Conservation (phyloP, 2,888 invertebrate species). For the Drosophila kanekoi region DNA sequence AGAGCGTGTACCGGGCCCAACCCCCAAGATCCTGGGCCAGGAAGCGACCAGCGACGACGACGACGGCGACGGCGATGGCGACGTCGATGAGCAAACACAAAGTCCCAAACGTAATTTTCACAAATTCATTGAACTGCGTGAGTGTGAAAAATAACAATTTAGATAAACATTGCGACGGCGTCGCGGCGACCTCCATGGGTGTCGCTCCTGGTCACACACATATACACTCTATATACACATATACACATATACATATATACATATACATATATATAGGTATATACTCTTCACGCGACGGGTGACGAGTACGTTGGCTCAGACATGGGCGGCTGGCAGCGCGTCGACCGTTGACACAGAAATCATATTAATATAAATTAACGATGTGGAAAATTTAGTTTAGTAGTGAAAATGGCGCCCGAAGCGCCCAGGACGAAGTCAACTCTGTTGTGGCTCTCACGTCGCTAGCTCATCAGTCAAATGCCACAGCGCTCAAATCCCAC, state of each 20-base stretch:
- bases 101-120: conserved; percentile 85
- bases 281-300: conserved; percentile 28
- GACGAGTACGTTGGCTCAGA: conserved; percentile 45
- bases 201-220: conserved; percentile 43
- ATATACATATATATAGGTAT: neutral
- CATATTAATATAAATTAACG: conserved; percentile 86
- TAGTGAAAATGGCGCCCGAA: conserved; percentile 78
- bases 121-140: conserved; percentile 85
- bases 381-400: conserved; percentile 85
- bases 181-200: conserved; percentile 72
- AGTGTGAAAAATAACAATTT: conserved; percentile 86
- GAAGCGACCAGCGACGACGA: conserved; percentile 21
- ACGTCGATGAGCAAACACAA: conserved; percentile 70
- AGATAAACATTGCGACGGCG: conserved; percentile 84
- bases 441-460: conserved; percentile 70
- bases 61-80: conserved; percentile 29
- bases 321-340: conserved; percentile 55
- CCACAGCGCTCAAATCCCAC: conserved; percentile 68
- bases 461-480: conserved; percentile 76
- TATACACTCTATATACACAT: conserved; percentile 13
- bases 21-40: neutral
- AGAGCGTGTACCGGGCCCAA: conserved; percentile 4
- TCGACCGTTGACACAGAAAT: conserved; percentile 81
- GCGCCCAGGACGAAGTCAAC: conserved; percentile 35
- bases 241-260: neutral